Evolutionary conservation across 2,797 vertebrate species (phyloP).

Genomic region (Helostoma temminkii): DNA sequence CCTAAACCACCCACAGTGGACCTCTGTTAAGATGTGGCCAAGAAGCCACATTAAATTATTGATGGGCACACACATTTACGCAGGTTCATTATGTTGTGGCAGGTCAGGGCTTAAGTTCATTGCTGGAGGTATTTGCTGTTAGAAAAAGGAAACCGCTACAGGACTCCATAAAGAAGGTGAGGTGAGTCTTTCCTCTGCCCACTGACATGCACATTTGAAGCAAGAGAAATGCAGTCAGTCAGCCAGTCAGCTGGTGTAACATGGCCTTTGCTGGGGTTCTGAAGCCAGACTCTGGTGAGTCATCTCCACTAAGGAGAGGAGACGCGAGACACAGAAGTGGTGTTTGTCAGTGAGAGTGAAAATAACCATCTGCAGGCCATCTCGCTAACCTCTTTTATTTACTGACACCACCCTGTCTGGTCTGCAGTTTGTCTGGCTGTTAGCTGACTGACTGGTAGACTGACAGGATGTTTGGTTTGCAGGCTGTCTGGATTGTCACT

Average conservation of each 20-base stretch:
- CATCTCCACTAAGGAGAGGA: constrained; percentile 74
- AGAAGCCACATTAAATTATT: constrained; percentile 37
- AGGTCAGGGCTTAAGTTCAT: constrained; percentile 19
- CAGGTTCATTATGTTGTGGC: constrained; percentile 22
- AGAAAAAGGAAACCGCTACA: constrained; percentile 8
- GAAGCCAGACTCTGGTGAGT: constrained; percentile 77
- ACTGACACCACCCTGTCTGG: constrained; percentile 74
- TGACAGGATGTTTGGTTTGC: constrained; percentile 65
- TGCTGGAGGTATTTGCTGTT: constrained; percentile 30
- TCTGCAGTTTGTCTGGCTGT: constrained; percentile 66
- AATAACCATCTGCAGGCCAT: constrained; percentile 76
- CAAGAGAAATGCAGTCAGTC: constrained; percentile 49
- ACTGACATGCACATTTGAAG: constrained; percentile 43
- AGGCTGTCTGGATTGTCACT: constrained; percentile 34
- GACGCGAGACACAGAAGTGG: constrained; percentile 74
- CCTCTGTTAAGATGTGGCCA: constrained; percentile 24
- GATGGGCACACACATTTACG: constrained; percentile 3
- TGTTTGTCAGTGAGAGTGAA: constrained; percentile 77
- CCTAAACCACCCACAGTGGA: constrained; percentile 13
- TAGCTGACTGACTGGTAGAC: constrained; percentile 55
- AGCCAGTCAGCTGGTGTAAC: constrained; percentile 57
- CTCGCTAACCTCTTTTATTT: constrained; percentile 80
- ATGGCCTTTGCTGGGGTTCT: constrained; percentile 65
- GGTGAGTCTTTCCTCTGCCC: constrained; percentile 20
- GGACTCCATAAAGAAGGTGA: constrained; percentile 25